phyloP scores from a whole-genome alignment of 2,888 invertebrate species.

The Poecilus cupreus region DNA sequence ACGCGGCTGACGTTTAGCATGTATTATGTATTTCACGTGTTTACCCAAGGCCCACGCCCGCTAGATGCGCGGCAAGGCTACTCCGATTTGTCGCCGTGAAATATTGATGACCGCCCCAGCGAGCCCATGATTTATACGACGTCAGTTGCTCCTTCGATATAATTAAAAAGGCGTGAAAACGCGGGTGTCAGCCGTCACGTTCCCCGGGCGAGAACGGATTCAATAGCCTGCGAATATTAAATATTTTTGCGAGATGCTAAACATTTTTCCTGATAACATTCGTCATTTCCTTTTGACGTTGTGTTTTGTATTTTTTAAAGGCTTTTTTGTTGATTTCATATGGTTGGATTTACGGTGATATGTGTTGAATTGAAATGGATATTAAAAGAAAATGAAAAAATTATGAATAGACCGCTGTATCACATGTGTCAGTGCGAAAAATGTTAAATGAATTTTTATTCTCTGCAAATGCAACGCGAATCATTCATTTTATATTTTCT shows the following conservation, averaged over 20 bases:
- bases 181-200: neutral
- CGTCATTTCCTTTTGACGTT: neutral
- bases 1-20: constrained; percentile 5
- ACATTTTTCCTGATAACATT: neutral
- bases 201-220: neutral
- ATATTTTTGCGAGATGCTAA: constrained; percentile 28
- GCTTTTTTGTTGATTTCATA: constrained; percentile 4
- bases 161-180: constrained; percentile 48
- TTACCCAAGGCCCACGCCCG: neutral
- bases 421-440: too few species aligned
- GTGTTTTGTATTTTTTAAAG: neutral
- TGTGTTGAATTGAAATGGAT: neutral
- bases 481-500: too few species aligned
- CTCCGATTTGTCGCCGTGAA: constrained; percentile 31
- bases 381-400: too few species aligned
- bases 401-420: too few species aligned
- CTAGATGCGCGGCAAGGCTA: too few species aligned
- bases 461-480: too few species aligned
- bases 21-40: constrained; percentile 45
- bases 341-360: neutral
- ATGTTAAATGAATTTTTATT: too few species aligned
- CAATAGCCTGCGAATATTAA: constrained; percentile 40
- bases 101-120: constrained; percentile 23
- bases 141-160: constrained; percentile 41
- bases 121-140: constrained; percentile 5